phyloP scores from a whole-genome alignment of 2,888 invertebrate species.

The Papilio gigon region DNA sequence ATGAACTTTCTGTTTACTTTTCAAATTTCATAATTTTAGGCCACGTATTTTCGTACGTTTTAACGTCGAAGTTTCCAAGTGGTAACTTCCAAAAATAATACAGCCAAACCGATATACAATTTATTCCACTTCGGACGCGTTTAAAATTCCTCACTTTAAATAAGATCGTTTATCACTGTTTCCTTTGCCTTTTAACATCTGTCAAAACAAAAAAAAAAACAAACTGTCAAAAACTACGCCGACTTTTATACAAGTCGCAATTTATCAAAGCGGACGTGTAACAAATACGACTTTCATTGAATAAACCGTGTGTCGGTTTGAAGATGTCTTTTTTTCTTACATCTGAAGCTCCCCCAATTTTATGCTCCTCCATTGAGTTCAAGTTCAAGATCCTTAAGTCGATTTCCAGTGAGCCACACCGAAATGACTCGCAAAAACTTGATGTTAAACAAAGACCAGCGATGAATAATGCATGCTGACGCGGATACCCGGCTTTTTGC shows the following conservation, averaged over 20 bases:
- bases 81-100: not conserved
- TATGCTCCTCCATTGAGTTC: slow-evolving; percentile 47
- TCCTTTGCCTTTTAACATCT: slow-evolving; percentile 2
- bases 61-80: not conserved
- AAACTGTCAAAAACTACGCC: slow-evolving; percentile 30
- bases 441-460: slow-evolving; percentile 26
- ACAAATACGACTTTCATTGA: slow-evolving; percentile 37
- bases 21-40: not conserved
- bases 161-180: slow-evolving; percentile 5
- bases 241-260: slow-evolving; percentile 14
- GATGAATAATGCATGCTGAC: slow-evolving; percentile 36
- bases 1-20: slow-evolving; percentile 27
- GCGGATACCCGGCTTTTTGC: slow-evolving; percentile 22
- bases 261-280: slow-evolving; percentile 25
- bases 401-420: slow-evolving; percentile 46
- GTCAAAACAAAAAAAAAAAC: not conserved
- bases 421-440: slow-evolving; percentile 47
- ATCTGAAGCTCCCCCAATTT: slow-evolving; percentile 29
- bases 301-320: slow-evolving; percentile 27
- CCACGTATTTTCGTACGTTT: not conserved
- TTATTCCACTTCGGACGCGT: not conserved
- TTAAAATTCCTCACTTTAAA: not conserved
- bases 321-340: slow-evolving; percentile 22
- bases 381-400: slow-evolving; percentile 50
- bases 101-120: not conserved